Conservation (phyloP, 2,888 invertebrate genomes). For the Folsomia manolachei region DNA sequence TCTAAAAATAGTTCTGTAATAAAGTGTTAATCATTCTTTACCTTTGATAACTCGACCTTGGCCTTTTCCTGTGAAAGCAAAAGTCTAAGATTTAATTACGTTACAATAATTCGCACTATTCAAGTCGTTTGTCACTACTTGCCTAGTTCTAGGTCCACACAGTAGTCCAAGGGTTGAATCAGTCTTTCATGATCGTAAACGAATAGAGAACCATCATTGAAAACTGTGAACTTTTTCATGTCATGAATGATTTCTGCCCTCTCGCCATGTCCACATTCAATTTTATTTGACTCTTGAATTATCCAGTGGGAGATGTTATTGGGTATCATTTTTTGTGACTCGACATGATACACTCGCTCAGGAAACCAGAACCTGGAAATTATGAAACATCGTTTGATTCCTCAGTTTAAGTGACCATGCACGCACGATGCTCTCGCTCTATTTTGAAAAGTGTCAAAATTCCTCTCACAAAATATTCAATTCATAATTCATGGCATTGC, state of each 20-base stretch:
- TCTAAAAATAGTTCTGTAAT: too few species aligned
- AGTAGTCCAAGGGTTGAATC: slow-evolving; percentile 42
- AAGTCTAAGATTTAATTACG: too few species aligned
- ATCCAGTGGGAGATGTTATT: slow-evolving; percentile 45
- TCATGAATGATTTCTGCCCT: slow-evolving; percentile 44
- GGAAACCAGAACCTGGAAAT: slow-evolving; percentile 46
- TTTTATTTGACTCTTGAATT: slow-evolving; percentile 30
- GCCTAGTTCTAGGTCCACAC: slow-evolving; percentile 47
- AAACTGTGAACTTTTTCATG: slow-evolving; percentile 35
- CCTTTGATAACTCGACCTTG: slow-evolving; percentile 42
- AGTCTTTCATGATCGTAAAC: slow-evolving; percentile 37
- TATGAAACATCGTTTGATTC: neutral
- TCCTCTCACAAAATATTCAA: too few species aligned
- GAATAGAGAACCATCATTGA: slow-evolving; percentile 43
- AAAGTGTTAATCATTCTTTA: too few species aligned
- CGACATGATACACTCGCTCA: slow-evolving; percentile 33
- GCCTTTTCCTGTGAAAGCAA: slow-evolving; percentile 42
- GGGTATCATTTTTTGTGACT: slow-evolving; percentile 15
- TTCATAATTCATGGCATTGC: too few species aligned
- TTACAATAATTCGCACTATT: too few species aligned
- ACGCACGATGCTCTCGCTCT: too few species aligned
- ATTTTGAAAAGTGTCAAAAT: too few species aligned
- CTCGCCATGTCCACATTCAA: slow-evolving; percentile 38
- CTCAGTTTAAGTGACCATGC: too few species aligned
- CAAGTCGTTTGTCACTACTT: too few species aligned